Base-by-base conservation (phyloP, 2,888 invertebrate species). In the Trilocha varians region DNA sequence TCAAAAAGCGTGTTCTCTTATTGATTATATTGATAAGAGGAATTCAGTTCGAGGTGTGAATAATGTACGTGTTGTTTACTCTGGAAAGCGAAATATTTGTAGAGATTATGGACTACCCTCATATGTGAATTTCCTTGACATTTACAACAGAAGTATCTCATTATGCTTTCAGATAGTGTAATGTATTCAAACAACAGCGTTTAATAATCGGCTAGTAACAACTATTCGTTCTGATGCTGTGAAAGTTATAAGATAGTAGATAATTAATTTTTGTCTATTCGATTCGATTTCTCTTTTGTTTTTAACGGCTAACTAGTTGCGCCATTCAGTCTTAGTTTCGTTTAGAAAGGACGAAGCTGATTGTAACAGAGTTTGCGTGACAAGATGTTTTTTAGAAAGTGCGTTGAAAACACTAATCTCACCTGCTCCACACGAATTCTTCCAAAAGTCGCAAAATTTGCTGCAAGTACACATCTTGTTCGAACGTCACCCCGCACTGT, bases 361-460 rank as follows among this genome's bases (percentile, higher is more conserved):
- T 45, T 38, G 13, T 36, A 25, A 2, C 42, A 33, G 47, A 45
- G 45, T 43, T 16, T 13, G 41, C 14, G 32, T 36, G 25, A 32
- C 14, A 41, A 45, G 41, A 42, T 41, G 13, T 25, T 11, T 42
- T 47, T 61, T 70, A 66, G 69, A 70, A 70, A 70, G 68, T 62
- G 50, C 54, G 48, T 46, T 48, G 52, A 53, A 48, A 51, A 41
- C 33, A 3, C 15, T 16, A 39, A 45, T 50, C 84, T 84, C 66
- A 84, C 85, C 85, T 82, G 84, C 78, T 52, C 84, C 83, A 57
- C 84, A 85, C 47, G 80, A 82, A 67, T 78, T 83, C 73, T 69
- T 84, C 80, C 82, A 83, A 69, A 84, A 85, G 67, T 83, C 83
- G 63, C 72, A 82, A 68, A 84, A 83, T 65, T 84, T 82, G 71